Base-by-base conservation (phyloP, 2,113 vertebrate genomes). In the Theristicus caerulescens region DNA sequence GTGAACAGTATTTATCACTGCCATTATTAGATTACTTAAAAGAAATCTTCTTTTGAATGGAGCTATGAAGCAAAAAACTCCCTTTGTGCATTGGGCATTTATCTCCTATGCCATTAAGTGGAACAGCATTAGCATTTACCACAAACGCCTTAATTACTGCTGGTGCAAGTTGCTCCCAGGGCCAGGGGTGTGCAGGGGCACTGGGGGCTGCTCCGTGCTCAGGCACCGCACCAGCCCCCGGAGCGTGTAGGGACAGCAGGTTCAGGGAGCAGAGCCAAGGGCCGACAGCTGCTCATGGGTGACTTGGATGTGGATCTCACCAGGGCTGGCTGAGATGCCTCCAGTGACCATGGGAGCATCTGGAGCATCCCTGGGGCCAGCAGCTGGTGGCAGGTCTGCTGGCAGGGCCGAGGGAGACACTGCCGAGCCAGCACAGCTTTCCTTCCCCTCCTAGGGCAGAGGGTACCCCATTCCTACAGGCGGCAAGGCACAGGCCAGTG, bases 241-340 rank as follows among this genome's bases (percentile, higher is more conserved):
- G 31, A n/a, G 34, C 17, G 0, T 17, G 6, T 18, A 8, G 12
- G 38, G 24, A 70, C 26, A 6, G 1, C 3, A 2, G 24, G 16
- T 5, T 31, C 2, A 0, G 44, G 44, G 21, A 74, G 27, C 3
- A 0, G 55, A 46, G 27, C 27, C 1, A 1, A 70, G 15, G 40
- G 55, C 20, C 7, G 2, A n/a, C 7, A 3, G 62, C 15, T 25
- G 44, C 44, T 26, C 4, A 0, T 4, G 1, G 13, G 24, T 59
- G 29, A 4, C 70, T 10, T 2, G 3, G 49, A 27, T 38, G 57
- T 13, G 1, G 2, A 3, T 7, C 77, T 42, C 22, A 13, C 55
- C 62, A 11, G 40, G 11, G 27, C 11, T 44, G 58, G 32, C 16
- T 2, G 7, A 40, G 55, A 24, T 2, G 3, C 20, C 34, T 69